phyloP scores from a whole-genome alignment of 1,140 invertebrate genomes.

The Luehdorfia chinensis region DNA sequence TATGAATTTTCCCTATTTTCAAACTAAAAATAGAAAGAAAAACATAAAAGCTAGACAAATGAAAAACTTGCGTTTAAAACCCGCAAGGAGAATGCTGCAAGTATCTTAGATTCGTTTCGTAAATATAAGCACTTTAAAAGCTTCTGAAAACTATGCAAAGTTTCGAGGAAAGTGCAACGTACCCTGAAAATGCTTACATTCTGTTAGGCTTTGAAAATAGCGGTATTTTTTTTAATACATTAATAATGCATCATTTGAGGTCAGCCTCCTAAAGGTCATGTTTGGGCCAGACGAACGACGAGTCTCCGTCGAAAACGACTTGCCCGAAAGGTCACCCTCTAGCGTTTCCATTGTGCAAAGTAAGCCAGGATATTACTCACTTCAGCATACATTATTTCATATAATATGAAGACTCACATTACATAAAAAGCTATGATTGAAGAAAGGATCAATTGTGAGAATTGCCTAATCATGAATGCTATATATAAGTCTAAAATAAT shows the following conservation, averaged over 20 bases:
- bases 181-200: not conserved
- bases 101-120: not conserved
- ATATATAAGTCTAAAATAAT: too few relatives aligned
- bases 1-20: too few relatives aligned
- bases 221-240: too few relatives aligned
- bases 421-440: too few relatives aligned
- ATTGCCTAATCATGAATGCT: too few relatives aligned
- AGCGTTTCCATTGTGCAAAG: constrained; percentile 14
- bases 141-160: constrained; percentile 5
- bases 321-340: constrained; percentile 41
- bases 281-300: constrained; percentile 39
- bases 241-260: constrained; percentile 53
- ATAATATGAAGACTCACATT: too few relatives aligned
- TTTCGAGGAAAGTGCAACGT: not conserved
- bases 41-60: too few relatives aligned
- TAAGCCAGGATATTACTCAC: constrained; percentile 5
- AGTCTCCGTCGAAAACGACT: constrained; percentile 36
- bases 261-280: constrained; percentile 43
- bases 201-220: too few relatives aligned
- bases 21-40: too few relatives aligned
- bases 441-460: too few relatives aligned
- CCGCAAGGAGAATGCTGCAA: too few relatives aligned
- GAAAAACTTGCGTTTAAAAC: too few relatives aligned
- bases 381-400: constrained; percentile 6
- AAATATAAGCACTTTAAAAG: constrained; percentile 8